These are phyloP conservation scores for Sarcophilus harrisii DNA, from an alignment of 2,797 vertebrate species.

Conservation along the genomic window DNA sequence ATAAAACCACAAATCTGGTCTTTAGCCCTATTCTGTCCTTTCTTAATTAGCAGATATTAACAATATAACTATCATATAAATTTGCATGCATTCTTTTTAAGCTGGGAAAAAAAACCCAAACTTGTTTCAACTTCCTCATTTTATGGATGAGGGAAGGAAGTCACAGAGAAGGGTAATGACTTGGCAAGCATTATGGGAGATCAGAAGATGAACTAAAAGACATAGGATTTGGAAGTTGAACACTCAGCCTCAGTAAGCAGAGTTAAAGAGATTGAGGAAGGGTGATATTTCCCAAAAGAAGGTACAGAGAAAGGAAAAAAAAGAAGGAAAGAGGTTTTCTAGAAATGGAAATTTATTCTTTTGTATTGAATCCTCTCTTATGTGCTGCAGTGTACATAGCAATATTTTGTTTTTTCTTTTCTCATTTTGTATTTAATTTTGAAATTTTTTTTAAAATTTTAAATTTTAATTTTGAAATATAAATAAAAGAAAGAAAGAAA, in stretches of 20 bases:
- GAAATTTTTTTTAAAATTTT: too few relatives aligned
- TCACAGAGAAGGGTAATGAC: neutral
- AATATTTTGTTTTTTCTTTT: too few relatives aligned
- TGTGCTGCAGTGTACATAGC: too few relatives aligned
- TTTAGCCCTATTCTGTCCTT: neutral
- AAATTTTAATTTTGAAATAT: too few relatives aligned
- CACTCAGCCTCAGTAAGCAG: neutral
- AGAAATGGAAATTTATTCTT: too few relatives aligned
- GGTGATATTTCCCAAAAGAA: neutral
- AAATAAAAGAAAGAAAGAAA: neutral
- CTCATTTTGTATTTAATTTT: too few relatives aligned
- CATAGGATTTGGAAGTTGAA: neutral
- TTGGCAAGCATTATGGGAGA: neutral
- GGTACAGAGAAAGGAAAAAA: neutral
- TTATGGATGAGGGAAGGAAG: neutral
- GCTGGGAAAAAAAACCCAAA: neutral
- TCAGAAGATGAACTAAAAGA: neutral
- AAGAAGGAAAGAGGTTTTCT: neutral
- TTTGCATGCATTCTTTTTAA: neutral
- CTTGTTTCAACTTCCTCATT: neutral
- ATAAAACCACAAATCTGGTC: neutral
- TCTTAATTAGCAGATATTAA: neutral
- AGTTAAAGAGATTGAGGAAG: neutral
- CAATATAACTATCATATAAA: neutral
- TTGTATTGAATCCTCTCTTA: too few relatives aligned